Evolutionary conservation across 2,888 invertebrate species (phyloP).

Genomic region (Torymus auratus): DNA sequence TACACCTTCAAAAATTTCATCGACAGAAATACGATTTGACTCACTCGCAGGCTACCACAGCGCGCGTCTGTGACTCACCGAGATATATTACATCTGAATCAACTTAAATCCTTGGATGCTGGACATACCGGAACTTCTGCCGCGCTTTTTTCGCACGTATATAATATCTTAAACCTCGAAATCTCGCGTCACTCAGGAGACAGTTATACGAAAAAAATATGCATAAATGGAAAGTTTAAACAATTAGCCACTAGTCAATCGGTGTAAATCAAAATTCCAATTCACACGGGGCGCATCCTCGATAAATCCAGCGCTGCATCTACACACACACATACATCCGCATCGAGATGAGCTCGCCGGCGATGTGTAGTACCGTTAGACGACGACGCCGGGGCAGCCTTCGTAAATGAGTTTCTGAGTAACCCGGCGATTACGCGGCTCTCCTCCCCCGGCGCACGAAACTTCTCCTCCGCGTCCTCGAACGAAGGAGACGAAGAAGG

Average conservation of each 20-base stretch:
- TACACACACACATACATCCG: conserved; percentile 1
- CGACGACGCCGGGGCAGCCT: conserved; percentile 7
- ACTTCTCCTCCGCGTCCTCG: not conserved
- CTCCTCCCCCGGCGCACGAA: conserved; percentile 10
- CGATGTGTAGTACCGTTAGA: conserved; percentile 38
- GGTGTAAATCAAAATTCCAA: not conserved
- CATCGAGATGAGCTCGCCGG: no score
- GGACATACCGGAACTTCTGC: conserved; percentile 14
- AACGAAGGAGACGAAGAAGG: no score
- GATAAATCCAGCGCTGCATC: not conserved
- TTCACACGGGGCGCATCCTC: not conserved
- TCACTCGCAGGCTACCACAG: conserved; percentile 1
- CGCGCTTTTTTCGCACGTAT: not conserved
- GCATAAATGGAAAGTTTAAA: no score
- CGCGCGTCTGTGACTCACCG: conserved; percentile 18
- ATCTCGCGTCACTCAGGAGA: no score
- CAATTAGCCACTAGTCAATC: no score
- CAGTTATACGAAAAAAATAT: no score
- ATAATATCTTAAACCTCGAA: no score
- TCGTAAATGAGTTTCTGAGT: conserved; percentile 49
- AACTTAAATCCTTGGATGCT: conserved; percentile 30
- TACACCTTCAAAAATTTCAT: conserved; percentile 38
- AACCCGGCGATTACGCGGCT: conserved; percentile 37
- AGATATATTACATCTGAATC: conserved; percentile 12
- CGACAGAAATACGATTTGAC: conserved; percentile 49